Evolutionary conservation across 1,140 invertebrate genomes (phyloP).

Genomic region (Tetraneura akinire): DNA sequence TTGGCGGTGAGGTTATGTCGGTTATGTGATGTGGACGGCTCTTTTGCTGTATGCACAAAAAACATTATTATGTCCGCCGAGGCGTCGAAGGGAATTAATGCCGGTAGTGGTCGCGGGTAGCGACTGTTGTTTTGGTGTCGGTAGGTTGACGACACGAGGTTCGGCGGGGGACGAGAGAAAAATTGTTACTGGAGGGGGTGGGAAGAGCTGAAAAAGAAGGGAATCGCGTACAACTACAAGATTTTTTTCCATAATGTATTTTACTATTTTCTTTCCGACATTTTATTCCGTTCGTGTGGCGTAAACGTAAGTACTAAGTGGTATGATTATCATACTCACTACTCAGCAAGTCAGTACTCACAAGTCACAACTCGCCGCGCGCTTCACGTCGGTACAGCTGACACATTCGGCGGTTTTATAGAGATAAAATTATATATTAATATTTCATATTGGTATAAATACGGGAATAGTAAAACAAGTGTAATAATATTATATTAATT

Average conservation of each 20-base stretch:
- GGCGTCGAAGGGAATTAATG: background rate
- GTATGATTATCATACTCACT: too few relatives aligned
- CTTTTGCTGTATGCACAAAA: slow-evolving; percentile 14
- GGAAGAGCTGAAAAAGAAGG: slow-evolving; percentile 23
- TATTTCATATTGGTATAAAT: too few relatives aligned
- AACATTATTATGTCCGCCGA: background rate
- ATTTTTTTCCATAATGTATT: slow-evolving; percentile 7
- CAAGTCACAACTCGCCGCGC: too few relatives aligned
- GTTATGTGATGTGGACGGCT: background rate
- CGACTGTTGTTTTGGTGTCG: background rate
- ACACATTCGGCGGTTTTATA: too few relatives aligned
- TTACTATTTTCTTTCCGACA: background rate
- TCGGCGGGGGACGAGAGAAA: background rate
- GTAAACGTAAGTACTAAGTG: background rate
- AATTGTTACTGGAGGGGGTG: slow-evolving; percentile 38
- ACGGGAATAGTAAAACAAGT: too few relatives aligned
- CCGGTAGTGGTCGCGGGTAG: background rate
- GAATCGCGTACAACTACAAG: background rate
- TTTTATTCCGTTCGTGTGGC: background rate
- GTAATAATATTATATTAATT: too few relatives aligned
- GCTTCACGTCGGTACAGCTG: too few relatives aligned
- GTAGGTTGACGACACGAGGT: background rate
- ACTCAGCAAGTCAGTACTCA: too few relatives aligned
- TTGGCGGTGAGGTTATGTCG: too few relatives aligned
- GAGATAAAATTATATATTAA: too few relatives aligned